phyloP scores from a whole-genome alignment of 2,797 vertebrate species.

The Neosilurus hyrtlii region DNA sequence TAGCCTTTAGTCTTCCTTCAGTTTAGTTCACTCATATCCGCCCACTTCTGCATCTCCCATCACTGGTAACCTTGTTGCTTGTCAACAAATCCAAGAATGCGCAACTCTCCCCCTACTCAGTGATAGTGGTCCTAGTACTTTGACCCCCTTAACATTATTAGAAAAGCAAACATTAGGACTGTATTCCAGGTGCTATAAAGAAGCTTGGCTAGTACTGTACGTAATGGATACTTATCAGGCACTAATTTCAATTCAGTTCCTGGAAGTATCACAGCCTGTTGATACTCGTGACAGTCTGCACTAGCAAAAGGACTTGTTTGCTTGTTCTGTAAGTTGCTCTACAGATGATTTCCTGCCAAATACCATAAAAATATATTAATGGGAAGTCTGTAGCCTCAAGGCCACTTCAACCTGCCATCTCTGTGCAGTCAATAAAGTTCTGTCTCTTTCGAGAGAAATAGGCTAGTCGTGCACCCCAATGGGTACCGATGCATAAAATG shows the following conservation, averaged over 20 bases:
- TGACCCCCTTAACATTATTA: neutral
- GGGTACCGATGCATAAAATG: neutral
- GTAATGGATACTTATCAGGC: neutral
- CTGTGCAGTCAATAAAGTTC: slow-evolving; percentile 5
- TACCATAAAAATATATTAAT: neutral
- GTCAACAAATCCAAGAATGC: neutral
- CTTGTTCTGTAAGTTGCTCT: neutral
- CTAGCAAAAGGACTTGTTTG: neutral
- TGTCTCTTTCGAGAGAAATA: slow-evolving; percentile 3
- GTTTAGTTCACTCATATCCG: neutral
- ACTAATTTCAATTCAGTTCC: neutral
- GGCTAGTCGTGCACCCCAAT: neutral
- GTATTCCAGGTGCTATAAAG: neutral
- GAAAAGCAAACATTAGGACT: neutral
- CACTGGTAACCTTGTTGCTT: neutral
- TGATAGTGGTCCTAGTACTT: neutral
- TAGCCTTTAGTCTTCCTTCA: neutral
- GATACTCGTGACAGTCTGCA: neutral
- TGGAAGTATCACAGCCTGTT: neutral
- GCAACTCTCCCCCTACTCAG: neutral
- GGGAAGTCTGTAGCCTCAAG: slow-evolving; percentile 10
- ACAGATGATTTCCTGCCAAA: neutral
- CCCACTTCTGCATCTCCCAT: neutral
- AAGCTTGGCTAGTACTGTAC: neutral
- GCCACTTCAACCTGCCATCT: neutral